Conservation (phyloP, 1,140 invertebrate species). For the Monochamus saltuarius region DNA sequence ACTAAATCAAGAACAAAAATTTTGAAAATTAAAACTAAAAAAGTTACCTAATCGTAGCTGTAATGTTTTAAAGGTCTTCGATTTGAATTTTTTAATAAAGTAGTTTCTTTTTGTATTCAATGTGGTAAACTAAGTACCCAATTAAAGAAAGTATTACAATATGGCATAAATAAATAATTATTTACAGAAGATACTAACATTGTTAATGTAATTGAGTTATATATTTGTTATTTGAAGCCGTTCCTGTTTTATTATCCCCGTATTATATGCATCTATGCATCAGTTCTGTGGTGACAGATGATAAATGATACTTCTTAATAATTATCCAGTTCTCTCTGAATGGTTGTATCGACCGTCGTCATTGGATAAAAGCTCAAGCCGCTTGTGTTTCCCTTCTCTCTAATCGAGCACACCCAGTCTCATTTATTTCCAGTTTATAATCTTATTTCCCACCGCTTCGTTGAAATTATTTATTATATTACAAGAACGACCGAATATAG, state of each 20-base stretch:
- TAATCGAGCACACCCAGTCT: slow-evolving; percentile 22
- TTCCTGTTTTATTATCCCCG: slow-evolving; percentile 33
- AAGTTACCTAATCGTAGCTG: no score
- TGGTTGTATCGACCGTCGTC: slow-evolving; percentile 31
- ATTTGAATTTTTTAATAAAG: no score
- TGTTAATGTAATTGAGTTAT: no score
- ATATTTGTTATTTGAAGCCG: slow-evolving; percentile 13
- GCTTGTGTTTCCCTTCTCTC: slow-evolving; percentile 26
- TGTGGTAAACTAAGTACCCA: no score
- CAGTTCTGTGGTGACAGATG: slow-evolving; percentile 36
- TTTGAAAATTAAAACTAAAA: no score
- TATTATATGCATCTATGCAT: slow-evolving; percentile 36
- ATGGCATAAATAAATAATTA: no score
- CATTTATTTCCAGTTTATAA: slow-evolving; percentile 9
- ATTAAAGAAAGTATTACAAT: no score
- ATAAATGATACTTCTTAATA: slow-evolving; percentile 43
- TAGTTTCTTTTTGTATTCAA: no score
- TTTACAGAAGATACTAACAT: no score
- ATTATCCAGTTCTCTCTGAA: slow-evolving; percentile 36
- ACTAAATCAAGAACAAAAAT: no score
- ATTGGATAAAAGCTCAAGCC: slow-evolving; percentile 31
- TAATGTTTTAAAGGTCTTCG: no score
- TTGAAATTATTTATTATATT: background rate
- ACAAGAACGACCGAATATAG: slow-evolving; percentile 13
- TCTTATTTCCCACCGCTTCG: background rate